Evolutionary conservation across 2,113 vertebrate species (phyloP), one percentile per base, ranked within the genome.

Genomic region (Poeciliopsis turrubarensis): DNA sequence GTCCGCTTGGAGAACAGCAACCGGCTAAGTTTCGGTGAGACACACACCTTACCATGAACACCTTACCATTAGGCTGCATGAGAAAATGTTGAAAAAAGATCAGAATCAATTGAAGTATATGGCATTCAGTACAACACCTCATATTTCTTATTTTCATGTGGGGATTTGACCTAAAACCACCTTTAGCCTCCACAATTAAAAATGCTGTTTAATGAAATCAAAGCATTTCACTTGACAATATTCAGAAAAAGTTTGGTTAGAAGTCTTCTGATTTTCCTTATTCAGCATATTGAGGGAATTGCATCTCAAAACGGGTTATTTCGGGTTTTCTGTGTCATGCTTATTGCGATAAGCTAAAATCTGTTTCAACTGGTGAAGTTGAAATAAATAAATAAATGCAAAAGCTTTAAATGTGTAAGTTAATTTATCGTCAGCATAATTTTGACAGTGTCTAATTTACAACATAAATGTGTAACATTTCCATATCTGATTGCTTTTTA

Each of bases 11-110:
- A 89, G 10, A 92, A 86, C 61, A 34, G 41, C 0, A 17, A 65
- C 70, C 89, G 85, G 71, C 76, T 76, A 57, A 91, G 84, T 73
- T 83, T 92, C 37, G 94, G 93, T 95, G 87, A 89, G 94, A 57
- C 32, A 60, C 65, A 3, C 34, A 65, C 3, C 8, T 66, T 67
- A 13, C 47, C 19, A 30, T n/a, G 4, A 57, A 7, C 51, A 10
- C 25, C 51, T 57, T 9, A 2, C 7, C 22, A 25, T 22, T 25
- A 54, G 19, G 7, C 2, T 54, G 22, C 9, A n/a, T 57, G 8
- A 57, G 10, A 57, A 57, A 61, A 62, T 26, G 60, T 12, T 64
- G 54, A 19, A n/a, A 3, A 10, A 69, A n/a, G 62, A 65, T 63
- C 3, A 66, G 64, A 26, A 72, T 75, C 0, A 44, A 34, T 31